Evolutionary conservation across 2,797 vertebrate genomes (phyloP).

Genomic region (Tapirus indicus): DNA sequence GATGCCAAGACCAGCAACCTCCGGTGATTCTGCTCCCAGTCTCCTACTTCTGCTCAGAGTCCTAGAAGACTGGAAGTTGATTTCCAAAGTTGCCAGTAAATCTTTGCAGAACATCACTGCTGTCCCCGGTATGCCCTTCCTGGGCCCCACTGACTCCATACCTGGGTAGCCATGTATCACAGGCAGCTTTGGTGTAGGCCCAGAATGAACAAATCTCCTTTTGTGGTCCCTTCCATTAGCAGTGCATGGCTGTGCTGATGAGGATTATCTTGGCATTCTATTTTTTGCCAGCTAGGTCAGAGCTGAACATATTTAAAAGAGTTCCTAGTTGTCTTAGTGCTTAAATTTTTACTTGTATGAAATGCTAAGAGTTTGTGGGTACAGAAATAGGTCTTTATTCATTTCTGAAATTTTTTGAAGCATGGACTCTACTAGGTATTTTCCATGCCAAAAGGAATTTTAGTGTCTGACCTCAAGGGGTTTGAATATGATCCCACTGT

Average conservation of each 20-base stretch:
- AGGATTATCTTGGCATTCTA: background rate
- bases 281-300: background rate
- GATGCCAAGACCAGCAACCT: background rate
- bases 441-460: background rate
- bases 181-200: background rate
- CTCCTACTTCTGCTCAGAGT: background rate
- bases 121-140: background rate
- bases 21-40: background rate
- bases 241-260: background rate
- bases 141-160: background rate
- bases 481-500: background rate
- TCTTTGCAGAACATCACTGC: background rate
- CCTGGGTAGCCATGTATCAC: background rate
- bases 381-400: constrained; percentile 1
- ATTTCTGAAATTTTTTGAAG: background rate
- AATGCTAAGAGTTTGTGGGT: background rate
- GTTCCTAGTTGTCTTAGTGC: background rate
- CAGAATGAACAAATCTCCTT: background rate
- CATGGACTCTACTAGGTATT: background rate
- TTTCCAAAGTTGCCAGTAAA: background rate
- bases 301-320: background rate
- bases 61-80: background rate
- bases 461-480: background rate
- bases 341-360: constrained; percentile 5
- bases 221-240: background rate